These are phyloP conservation scores for Parapsyche elsis DNA, from an alignment of 1,140 invertebrate species.

Conservation along the genomic window DNA sequence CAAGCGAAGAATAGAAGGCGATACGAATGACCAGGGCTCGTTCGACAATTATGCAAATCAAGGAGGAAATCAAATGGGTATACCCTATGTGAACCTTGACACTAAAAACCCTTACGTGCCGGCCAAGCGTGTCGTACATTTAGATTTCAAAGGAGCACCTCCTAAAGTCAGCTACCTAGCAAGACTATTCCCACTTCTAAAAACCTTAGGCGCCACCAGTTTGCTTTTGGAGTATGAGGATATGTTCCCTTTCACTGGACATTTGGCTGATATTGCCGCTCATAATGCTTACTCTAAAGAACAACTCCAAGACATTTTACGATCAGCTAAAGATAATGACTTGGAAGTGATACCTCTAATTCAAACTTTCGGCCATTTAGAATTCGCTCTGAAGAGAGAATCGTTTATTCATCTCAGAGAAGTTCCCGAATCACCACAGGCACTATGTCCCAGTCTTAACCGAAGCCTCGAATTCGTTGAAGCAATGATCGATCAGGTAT, in stretches of 20 bases:
- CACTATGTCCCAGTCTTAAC: slow-evolving; percentile 81
- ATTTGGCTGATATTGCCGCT: slow-evolving; percentile 73
- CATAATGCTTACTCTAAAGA: slow-evolving; percentile 78
- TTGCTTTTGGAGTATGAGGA: slow-evolving; percentile 93
- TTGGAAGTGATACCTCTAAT: slow-evolving; percentile 87
- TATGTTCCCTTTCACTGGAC: slow-evolving; percentile 88
- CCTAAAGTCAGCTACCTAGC: slow-evolving; percentile 77
- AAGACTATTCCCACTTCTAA: slow-evolving; percentile 79
- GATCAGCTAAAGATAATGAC: slow-evolving; percentile 72
- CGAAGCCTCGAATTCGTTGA: slow-evolving; percentile 77
- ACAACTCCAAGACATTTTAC: slow-evolving; percentile 74
- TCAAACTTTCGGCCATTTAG: slow-evolving; percentile 94
- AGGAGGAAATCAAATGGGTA: slow-evolving; percentile 48
- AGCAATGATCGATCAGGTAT: slow-evolving; percentile 84
- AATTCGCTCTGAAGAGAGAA: slow-evolving; percentile 86
- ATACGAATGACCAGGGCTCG: slow-evolving; percentile 48
- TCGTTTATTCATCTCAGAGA: slow-evolving; percentile 81
- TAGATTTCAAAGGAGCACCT: slow-evolving; percentile 89
- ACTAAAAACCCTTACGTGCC: slow-evolving; percentile 58
- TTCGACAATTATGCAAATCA: slow-evolving; percentile 54
- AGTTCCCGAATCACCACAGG: slow-evolving; percentile 81
- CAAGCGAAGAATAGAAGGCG: slow-evolving; percentile 41
- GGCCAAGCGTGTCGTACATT: slow-evolving; percentile 73
- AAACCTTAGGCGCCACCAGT: slow-evolving; percentile 83
- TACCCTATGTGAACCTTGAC: slow-evolving; percentile 51